Conservation (phyloP, 2,113 vertebrate genomes). For the Nyctibius bracteatus region DNA sequence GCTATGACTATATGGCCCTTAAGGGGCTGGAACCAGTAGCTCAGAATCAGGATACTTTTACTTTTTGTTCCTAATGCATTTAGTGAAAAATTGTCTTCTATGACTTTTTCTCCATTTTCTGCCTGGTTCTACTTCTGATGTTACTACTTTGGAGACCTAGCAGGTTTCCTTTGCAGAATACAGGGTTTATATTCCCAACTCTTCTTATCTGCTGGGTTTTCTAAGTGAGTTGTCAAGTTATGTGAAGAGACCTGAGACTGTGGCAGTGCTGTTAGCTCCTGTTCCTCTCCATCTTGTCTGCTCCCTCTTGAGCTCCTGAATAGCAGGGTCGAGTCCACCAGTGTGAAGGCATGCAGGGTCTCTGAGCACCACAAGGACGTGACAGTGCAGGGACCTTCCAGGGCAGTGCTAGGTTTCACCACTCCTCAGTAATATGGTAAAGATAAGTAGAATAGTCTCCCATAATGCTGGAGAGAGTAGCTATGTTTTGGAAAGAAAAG, state of each 20-base stretch:
- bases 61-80: background rate
- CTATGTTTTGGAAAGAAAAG: background rate
- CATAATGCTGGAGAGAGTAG: background rate
- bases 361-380: background rate
- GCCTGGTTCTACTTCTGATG: background rate
- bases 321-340: fast-evolving
- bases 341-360: background rate
- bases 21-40: background rate
- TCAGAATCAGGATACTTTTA: background rate
- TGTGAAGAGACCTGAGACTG: background rate
- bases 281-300: background rate
- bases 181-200: background rate
- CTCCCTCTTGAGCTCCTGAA: background rate
- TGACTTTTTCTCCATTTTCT: background rate
- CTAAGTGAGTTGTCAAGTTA: background rate
- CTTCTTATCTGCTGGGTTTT: background rate
- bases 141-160: background rate
- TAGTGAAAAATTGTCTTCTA: background rate
- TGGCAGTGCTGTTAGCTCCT: background rate
- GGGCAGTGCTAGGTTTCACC: background rate
- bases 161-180: background rate
- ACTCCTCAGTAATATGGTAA: background rate
- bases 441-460: background rate
- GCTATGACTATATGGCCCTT: background rate
- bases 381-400: background rate